Conservation (phyloP, 2,797 vertebrate genomes). For the Taenioides sp. region DNA sequence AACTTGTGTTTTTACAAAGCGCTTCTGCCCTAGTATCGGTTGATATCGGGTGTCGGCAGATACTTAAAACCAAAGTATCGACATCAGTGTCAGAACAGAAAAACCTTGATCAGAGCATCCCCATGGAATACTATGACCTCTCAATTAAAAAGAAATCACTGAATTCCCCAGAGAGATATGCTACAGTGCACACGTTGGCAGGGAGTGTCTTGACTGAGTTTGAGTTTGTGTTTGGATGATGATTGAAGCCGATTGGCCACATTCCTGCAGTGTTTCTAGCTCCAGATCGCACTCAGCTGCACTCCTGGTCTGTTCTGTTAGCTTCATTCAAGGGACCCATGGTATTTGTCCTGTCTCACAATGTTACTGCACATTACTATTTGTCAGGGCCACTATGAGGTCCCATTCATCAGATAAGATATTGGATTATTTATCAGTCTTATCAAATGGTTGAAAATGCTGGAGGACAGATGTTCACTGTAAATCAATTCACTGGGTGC, state of each 20-base stretch:
- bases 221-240: slow-evolving; percentile 24
- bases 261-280: slow-evolving; percentile 64
- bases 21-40: no score
- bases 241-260: slow-evolving; percentile 53
- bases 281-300: slow-evolving; percentile 15
- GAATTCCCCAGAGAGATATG: background rate
- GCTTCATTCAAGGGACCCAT: slow-evolving; percentile 1
- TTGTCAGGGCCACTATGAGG: background rate
- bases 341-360: background rate
- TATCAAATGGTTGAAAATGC: background rate
- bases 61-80: no score
- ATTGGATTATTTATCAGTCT: slow-evolving; percentile 11
- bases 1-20: no score
- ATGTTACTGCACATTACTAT: slow-evolving; percentile 2
- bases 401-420: background rate
- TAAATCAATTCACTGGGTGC: background rate
- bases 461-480: background rate
- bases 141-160: no score
- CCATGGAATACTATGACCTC: no score
- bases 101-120: no score
- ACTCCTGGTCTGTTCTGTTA: slow-evolving; percentile 8
- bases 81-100: no score
- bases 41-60: no score
- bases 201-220: slow-evolving; percentile 35
- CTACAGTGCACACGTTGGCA: background rate